These are phyloP conservation scores for Drosophila orena DNA, from an alignment of 1,140 invertebrate genomes.

Conservation along the genomic window DNA sequence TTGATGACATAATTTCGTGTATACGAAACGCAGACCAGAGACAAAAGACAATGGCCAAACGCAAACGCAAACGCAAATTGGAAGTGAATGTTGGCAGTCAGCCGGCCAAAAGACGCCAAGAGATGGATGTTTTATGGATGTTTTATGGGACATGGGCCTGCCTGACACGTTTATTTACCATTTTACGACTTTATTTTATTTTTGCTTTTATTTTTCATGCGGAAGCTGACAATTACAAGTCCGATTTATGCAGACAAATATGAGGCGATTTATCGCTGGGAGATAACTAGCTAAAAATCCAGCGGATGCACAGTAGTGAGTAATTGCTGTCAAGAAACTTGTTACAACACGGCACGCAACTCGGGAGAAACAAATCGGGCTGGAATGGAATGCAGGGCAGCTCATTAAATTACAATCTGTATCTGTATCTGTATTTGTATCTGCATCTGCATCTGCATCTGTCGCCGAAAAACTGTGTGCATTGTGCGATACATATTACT, in stretches of 20 bases:
- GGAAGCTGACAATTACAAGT: slow-evolving; percentile 48
- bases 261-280: slow-evolving; percentile 3
- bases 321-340: slow-evolving; percentile 48
- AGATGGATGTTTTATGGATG: slow-evolving; percentile 34
- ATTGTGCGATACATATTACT: slow-evolving; percentile 42
- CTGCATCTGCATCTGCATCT: background rate
- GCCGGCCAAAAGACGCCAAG: slow-evolving; percentile 21
- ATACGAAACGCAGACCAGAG: slow-evolving; percentile 34
- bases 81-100: slow-evolving; percentile 62
- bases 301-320: slow-evolving; percentile 14
- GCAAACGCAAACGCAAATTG: slow-evolving; percentile 58
- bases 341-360: slow-evolving; percentile 31
- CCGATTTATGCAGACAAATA: slow-evolving; percentile 38
- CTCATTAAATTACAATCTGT: slow-evolving; percentile 48
- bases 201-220: slow-evolving; percentile 13
- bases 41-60: slow-evolving; percentile 37
- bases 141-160: slow-evolving; percentile 41
- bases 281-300: slow-evolving; percentile 16
- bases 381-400: slow-evolving; percentile 29
- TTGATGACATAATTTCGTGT: slow-evolving; percentile 69
- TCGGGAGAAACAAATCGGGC: slow-evolving; percentile 1
- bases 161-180: slow-evolving; percentile 28
- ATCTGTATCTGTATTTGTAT: slow-evolving; percentile 22
- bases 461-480: background rate
- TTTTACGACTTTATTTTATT: slow-evolving; percentile 30